Evolutionary conservation across 2,888 invertebrate genomes (phyloP).

Genomic region (Lithophane ornitopus): DNA sequence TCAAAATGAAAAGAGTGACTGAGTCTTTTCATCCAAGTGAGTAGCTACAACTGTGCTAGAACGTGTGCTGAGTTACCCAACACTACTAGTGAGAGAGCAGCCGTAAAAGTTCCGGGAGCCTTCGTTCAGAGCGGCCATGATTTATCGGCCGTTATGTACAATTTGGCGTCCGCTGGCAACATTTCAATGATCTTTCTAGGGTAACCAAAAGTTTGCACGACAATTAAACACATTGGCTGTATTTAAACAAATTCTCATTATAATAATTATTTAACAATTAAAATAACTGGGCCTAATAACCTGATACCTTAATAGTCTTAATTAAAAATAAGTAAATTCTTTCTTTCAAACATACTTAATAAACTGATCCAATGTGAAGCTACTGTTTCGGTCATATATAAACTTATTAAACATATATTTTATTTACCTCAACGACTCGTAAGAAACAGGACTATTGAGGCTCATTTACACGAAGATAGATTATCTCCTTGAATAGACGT

Average conservation of each 20-base stretch:
- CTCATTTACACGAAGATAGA: neutral
- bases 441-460: neutral
- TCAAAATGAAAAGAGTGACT: too few species aligned
- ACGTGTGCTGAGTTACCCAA: too few species aligned
- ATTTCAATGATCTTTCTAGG: neutral
- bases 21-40: too few species aligned
- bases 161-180: neutral
- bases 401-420: neutral
- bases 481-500: neutral
- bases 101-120: too few species aligned
- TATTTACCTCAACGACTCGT: slow-evolving; percentile 14
- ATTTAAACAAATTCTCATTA: neutral
- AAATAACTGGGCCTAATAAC: slow-evolving; percentile 2
- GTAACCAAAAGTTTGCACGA: neutral
- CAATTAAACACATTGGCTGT: neutral
- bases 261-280: neutral
- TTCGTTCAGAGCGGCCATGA: neutral
- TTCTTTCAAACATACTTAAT: slow-evolving; percentile 4
- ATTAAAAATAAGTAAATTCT: slow-evolving; percentile 42
- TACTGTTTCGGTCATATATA: neutral
- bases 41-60: too few species aligned
- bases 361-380: neutral
- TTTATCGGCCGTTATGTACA: neutral
- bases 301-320: slow-evolving; percentile 35
- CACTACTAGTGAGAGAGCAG: too few species aligned